Evolutionary conservation across 2,888 invertebrate genomes (phyloP).

Genomic region (Diarsia mendica): DNA sequence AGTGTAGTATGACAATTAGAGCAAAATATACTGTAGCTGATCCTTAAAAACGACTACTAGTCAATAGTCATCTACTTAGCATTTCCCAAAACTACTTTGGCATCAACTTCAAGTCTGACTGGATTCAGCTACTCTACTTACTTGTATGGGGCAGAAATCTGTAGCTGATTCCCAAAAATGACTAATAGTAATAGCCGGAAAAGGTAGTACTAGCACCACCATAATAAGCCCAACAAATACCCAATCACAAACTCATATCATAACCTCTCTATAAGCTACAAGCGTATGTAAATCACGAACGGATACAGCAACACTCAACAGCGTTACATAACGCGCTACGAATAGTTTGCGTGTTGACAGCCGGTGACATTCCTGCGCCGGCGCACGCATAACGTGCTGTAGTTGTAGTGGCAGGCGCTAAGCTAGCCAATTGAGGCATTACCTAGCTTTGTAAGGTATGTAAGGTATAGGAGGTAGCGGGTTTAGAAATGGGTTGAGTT

Average conservation of each 20-base stretch:
- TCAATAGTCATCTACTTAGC: too few relatives aligned
- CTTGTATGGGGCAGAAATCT: too few relatives aligned
- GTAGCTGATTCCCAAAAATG: background rate
- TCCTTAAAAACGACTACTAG: too few relatives aligned
- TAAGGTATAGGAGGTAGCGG: conserved; percentile 30
- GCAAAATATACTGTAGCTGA: too few relatives aligned
- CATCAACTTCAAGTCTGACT: too few relatives aligned
- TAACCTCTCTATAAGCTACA: conserved; percentile 31
- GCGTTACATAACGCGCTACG: conserved; percentile 46
- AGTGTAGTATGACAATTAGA: too few relatives aligned
- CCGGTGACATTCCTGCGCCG: conserved; percentile 57
- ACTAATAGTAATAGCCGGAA: background rate
- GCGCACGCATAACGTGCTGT: conserved; percentile 54
- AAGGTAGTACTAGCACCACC: background rate
- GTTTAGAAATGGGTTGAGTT: background rate
- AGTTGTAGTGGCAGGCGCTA: conserved; percentile 55
- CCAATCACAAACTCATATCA: conserved; percentile 25
- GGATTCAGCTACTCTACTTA: too few relatives aligned
- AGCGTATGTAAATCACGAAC: conserved; percentile 54
- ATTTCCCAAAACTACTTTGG: too few relatives aligned
- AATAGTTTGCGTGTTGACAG: conserved; percentile 53
- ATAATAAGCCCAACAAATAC: background rate
- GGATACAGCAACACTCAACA: conserved; percentile 56
- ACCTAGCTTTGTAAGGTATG: background rate
- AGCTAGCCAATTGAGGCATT: conserved; percentile 49